phyloP scores from a whole-genome alignment of 2,797 vertebrate species.

The Pseudomugil tenellus region DNA sequence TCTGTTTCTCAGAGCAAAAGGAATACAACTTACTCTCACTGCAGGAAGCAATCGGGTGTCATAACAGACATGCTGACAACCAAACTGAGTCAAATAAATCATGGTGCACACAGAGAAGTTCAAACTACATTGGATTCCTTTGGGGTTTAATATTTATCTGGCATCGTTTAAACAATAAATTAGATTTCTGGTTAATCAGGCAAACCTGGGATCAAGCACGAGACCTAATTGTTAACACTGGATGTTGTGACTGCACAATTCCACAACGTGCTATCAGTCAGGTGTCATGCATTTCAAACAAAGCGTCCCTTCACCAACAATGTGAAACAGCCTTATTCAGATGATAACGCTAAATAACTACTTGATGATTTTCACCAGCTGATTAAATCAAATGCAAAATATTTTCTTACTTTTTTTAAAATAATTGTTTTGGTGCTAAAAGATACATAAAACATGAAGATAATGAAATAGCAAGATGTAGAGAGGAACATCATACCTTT shows the following conservation, averaged over 20 bases:
- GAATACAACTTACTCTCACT: background rate
- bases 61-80: background rate
- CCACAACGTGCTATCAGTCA: background rate
- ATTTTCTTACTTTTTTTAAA: too few relatives aligned
- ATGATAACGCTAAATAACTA: background rate
- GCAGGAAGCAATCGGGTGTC: background rate
- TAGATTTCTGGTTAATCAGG: background rate
- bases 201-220: too few relatives aligned
- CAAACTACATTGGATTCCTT: background rate
- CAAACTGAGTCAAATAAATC: background rate
- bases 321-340: background rate
- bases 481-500: conserved; percentile 72
- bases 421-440: background rate
- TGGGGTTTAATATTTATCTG: background rate
- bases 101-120: background rate
- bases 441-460: background rate
- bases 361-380: background rate
- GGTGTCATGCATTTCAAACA: background rate
- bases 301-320: background rate
- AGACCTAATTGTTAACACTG: too few relatives aligned
- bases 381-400: background rate
- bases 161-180: background rate
- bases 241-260: background rate
- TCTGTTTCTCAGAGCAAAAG: background rate
- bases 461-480: background rate